A percentile compares a stretch with the other conserved stretches of the same genome.
Evolutionary conservation across 2,797 vertebrate species (phyloP).

Genomic region (Sebastes iracundus): DNA sequence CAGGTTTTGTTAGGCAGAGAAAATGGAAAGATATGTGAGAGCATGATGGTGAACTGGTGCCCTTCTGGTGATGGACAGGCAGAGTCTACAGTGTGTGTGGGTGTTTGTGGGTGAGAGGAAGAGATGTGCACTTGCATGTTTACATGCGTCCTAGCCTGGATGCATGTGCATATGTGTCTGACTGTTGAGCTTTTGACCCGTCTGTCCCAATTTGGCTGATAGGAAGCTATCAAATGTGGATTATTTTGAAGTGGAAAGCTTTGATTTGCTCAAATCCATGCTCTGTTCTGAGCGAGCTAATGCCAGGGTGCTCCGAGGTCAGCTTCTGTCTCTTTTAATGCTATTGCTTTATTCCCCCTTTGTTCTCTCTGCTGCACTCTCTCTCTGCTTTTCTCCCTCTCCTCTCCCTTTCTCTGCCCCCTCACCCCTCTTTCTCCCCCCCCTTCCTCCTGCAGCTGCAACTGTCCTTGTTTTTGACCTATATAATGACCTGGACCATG

Average conservation of each 20-base stretch:
- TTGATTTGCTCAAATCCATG: slow-evolving; percentile 53
- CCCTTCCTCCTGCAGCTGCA: slow-evolving; percentile 35
- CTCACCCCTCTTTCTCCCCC: neutral
- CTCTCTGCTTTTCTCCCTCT: neutral
- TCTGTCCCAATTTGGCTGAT: slow-evolving; percentile 31
- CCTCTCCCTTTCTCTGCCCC: slow-evolving; percentile 6
- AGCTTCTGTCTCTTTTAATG: slow-evolving; percentile 50
- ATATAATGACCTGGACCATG: slow-evolving; percentile 59
- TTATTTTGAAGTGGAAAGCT: slow-evolving; percentile 55
- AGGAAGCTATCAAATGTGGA: slow-evolving; percentile 52
- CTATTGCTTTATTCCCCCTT: slow-evolving; percentile 36
- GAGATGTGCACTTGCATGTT: neutral
- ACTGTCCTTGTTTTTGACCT: slow-evolving; percentile 66
- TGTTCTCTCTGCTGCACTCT: slow-evolving; percentile 19
- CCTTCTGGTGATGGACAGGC: neutral
- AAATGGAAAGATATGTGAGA: slow-evolving; percentile 15
- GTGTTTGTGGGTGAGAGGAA: neutral
- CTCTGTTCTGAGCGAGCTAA: slow-evolving; percentile 58
- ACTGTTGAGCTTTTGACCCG: neutral
- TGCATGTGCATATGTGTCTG: neutral
- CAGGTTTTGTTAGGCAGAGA: slow-evolving; percentile 42
- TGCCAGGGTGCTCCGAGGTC: slow-evolving; percentile 43
- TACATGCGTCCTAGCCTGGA: neutral
- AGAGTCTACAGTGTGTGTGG: neutral
- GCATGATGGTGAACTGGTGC: slow-evolving; percentile 4